Evolutionary conservation across 2,113 vertebrate genomes (phyloP).

Genomic region (Phalacrocorax pelagicus): DNA sequence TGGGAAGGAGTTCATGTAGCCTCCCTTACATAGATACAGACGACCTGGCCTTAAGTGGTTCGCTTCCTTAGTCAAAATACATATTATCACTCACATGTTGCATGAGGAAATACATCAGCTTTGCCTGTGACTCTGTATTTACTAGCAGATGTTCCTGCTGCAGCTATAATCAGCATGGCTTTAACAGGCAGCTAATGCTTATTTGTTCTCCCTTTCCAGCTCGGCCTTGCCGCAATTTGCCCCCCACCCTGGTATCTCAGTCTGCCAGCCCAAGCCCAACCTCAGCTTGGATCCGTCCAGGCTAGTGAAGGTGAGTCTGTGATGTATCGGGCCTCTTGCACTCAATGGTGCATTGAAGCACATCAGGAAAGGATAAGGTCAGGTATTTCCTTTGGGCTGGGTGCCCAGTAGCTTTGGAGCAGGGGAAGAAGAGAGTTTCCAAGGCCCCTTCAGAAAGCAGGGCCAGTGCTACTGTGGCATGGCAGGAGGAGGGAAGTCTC

Average conservation of each 20-base stretch:
- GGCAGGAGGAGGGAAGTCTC: neutral
- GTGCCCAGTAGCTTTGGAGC: slow-evolving; percentile 6
- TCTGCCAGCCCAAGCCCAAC: neutral
- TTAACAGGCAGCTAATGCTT: neutral
- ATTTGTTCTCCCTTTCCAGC: neutral
- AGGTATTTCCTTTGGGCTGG: slow-evolving; percentile 64
- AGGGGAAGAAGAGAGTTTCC: slow-evolving; percentile 5
- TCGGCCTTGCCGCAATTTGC: neutral
- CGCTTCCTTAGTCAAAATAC: neutral
- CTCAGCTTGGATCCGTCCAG: neutral
- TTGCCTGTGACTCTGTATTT: neutral
- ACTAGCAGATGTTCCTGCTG: neutral
- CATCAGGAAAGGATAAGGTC: slow-evolving; percentile 47
- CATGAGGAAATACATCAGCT: neutral
- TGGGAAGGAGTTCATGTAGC: neutral
- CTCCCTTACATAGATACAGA: neutral
- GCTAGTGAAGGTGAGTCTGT: neutral
- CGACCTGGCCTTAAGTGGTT: neutral
- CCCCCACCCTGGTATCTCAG: neutral
- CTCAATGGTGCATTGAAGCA: slow-evolving; percentile 55
- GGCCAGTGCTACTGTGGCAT: neutral
- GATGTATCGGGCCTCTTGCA: neutral
- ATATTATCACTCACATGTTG: neutral
- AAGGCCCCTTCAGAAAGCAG: neutral
- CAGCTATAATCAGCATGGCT: neutral